Percentiles rank a stretch among this genome's conserved stretches.
These are phyloP conservation scores for Lophotis ruficrista DNA, from an alignment of 2,113 vertebrate species.

Conservation along the genomic window DNA sequence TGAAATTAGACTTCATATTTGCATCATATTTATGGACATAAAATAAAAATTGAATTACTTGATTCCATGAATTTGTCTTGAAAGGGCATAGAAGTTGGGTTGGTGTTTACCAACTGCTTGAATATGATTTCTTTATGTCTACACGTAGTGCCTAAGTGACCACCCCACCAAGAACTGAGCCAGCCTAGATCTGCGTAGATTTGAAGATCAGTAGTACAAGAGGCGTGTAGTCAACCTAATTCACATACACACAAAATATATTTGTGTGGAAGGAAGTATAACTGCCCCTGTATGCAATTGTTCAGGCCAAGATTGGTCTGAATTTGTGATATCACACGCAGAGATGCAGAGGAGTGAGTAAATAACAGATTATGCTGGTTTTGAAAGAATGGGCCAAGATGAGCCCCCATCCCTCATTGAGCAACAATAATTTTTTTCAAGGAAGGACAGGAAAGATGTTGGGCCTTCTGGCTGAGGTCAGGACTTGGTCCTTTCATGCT, in stretches of 20 bases:
- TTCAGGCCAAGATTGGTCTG: neutral
- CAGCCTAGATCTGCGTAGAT: neutral
- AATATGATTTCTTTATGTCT: neutral
- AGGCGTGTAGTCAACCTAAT: neutral
- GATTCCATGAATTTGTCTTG: neutral
- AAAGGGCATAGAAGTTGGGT: neutral
- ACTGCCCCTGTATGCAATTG: neutral
- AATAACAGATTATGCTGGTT: neutral
- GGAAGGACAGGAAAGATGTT: neutral
- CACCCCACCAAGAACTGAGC: neutral
- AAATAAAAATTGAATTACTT: neutral
- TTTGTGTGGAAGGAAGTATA: neutral
- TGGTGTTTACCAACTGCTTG: neutral
- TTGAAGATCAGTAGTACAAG: neutral
- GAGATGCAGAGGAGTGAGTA: neutral
- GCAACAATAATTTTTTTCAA: neutral
- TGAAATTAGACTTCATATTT: neutral
- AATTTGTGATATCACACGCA: neutral
- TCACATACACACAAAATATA: neutral
- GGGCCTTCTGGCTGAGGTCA: neutral
- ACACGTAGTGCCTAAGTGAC: neutral
- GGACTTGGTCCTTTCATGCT: neutral
- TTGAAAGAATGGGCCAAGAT: neutral
- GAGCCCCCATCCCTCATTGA: neutral
- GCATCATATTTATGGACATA: neutral